Evolutionary conservation across 1,140 invertebrate species (phyloP).

Genomic region (Teleopsis dalmanni): DNA sequence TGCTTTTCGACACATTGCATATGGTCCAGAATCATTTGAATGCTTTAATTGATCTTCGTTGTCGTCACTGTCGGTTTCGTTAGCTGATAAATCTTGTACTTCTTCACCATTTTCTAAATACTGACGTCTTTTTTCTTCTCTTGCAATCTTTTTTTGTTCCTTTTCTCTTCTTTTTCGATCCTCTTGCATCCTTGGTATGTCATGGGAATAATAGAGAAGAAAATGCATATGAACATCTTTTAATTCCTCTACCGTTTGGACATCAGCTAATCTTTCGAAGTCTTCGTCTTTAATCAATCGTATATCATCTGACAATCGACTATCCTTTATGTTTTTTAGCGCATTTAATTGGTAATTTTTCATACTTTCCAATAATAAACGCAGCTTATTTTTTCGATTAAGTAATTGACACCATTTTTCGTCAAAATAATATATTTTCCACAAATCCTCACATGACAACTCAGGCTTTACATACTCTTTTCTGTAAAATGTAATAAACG

Average conservation of each 20-base stretch:
- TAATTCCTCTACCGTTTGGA: conserved; percentile 84
- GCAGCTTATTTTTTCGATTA: conserved; percentile 76
- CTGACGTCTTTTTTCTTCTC: conserved; percentile 46
- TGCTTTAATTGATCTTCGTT: conserved; percentile 67
- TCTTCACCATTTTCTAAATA: conserved; percentile 12
- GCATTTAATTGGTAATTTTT: conserved; percentile 81
- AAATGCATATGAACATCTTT: conserved; percentile 92
- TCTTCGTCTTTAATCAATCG: conserved; percentile 80
- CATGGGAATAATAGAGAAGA: conserved; percentile 81
- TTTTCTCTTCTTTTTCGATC: conserved; percentile 55
- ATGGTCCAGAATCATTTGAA: conserved; percentile 77
- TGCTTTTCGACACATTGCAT: conserved; percentile 75
- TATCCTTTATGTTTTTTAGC: conserved; percentile 75
- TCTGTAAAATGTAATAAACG: conserved; percentile 97
- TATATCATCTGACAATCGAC: conserved; percentile 73
- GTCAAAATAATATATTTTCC: conserved; percentile 95
- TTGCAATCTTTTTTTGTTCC: conserved; percentile 54
- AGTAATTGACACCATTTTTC: conserved; percentile 93
- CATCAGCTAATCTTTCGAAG: conserved; percentile 67
- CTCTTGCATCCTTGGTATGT: conserved; percentile 80
- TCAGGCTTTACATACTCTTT: conserved; percentile 97
- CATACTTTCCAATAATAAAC: conserved; percentile 86
- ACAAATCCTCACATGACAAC: conserved; percentile 90
- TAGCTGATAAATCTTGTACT: conserved; percentile 33
- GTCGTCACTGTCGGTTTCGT: conserved; percentile 57